Evolutionary conservation across 2,888 invertebrate species (phyloP).

Genomic region (Barypeithes pellucidus): DNA sequence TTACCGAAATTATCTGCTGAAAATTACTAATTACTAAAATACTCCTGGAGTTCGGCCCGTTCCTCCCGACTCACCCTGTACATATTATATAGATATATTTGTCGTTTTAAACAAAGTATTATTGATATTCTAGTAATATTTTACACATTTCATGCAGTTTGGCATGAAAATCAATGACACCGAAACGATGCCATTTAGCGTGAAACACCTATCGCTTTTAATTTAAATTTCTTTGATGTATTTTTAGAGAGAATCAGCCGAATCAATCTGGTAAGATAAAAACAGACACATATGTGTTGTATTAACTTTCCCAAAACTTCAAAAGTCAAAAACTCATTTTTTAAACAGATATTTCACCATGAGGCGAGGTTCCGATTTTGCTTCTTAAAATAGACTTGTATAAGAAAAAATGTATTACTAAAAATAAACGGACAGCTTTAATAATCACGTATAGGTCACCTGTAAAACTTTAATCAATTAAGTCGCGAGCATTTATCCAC

Average conservation of each 20-base stretch:
- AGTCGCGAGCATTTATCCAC: too few species aligned
- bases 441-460: background rate
- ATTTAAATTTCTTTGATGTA: slow-evolving; percentile 45
- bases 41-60: too few species aligned
- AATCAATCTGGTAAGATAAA: slow-evolving; percentile 30
- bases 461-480: too few species aligned
- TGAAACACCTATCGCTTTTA: slow-evolving; percentile 35
- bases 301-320: slow-evolving; percentile 31
- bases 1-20: too few species aligned
- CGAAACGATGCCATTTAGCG: slow-evolving; percentile 22
- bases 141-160: slow-evolving; percentile 15
- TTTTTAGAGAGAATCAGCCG: slow-evolving; percentile 31
- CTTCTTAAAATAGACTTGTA: background rate
- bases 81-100: too few species aligned
- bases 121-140: background rate
- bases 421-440: background rate
- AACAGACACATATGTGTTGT: slow-evolving; percentile 35
- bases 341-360: slow-evolving; percentile 1
- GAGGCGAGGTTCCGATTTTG: background rate
- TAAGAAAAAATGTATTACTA: background rate
- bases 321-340: slow-evolving; percentile 21
- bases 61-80: too few species aligned
- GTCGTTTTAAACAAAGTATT: too few species aligned
- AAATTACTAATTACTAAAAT: too few species aligned
- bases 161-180: background rate